Evolutionary conservation across 2,797 vertebrate genomes (phyloP).

Genomic region (Semaprochilodus insignis): DNA sequence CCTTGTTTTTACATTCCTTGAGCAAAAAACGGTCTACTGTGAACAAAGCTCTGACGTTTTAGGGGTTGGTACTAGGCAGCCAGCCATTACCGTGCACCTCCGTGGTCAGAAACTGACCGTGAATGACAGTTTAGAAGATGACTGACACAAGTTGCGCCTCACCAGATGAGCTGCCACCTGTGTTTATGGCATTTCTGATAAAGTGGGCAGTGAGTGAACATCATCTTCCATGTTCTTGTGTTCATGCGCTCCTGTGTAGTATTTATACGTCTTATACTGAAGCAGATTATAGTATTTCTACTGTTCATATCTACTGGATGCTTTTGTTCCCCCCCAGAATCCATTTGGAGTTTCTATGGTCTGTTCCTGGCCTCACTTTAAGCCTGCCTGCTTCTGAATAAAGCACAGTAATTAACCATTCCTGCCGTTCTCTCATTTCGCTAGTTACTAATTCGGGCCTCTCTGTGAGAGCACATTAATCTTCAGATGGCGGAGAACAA

Average conservation of each 20-base stretch:
- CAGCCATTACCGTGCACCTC: neutral
- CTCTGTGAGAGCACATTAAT: neutral
- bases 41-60: no score
- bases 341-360: neutral
- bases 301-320: neutral
- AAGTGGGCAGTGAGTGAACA: neutral
- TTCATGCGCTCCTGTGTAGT: neutral
- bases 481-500: neutral
- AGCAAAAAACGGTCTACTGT: no score
- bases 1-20: no score
- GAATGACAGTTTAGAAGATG: neutral
- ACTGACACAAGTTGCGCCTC: neutral
- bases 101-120: neutral
- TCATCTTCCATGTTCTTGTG: neutral
- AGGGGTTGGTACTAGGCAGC: neutral
- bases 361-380: neutral
- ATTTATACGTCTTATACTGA: neutral
- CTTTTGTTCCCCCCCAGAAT: neutral
- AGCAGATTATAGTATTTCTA: neutral
- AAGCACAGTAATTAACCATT: slow-evolving; percentile 18
- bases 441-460: neutral
- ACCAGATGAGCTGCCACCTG: neutral
- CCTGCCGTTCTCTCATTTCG: neutral
- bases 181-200: neutral
- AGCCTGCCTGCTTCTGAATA: slow-evolving; percentile 4